Base-by-base conservation (phyloP, 1,140 invertebrate species). In the Melanaphis sacchari region DNA sequence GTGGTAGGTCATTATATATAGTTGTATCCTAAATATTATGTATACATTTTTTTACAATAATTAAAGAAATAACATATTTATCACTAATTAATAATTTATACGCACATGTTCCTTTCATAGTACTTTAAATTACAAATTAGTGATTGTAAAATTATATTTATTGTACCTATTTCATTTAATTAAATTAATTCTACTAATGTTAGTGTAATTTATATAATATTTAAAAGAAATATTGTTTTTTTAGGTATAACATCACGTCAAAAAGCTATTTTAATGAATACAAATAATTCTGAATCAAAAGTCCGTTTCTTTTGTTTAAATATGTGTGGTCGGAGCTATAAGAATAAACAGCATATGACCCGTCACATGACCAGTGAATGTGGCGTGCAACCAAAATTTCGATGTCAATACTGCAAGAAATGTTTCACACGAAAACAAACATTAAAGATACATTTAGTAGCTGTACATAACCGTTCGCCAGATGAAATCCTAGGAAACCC, bases 381-480 rank as follows among this genome's bases (percentile, higher is more conserved):
- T 94, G 95, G 95, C n/a, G 94, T 94, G n/a, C 94, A 94, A 54
- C 95, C 95, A 7, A 94, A 95, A 93, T 95, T 95, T 93, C 94
- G 94, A 3, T 95, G 95, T 94, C 94, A 94, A 31, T 94, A 94
- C 82, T 95, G 95, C 94, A 36, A 76, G n/a, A 94, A 97, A 85
- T 96, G 96, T 22, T 98, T 98, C 94, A 97, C 97, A 0, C 97
- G 97, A n/a, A 97, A 97, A 46, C 97, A 97, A 93, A 95, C 95
- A 0, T 93, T 96, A 5, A 95, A 95, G 87, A 94, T 95, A n/a
- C 95, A 95, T 93, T 95, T 95, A 94, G 94, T 94, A 31, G 18
- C 46, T 11, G n/a, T 46, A 7, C 93, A 93, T 46, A 92, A 92
- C 40, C 43, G 41, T 31, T 59, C 46, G 22, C 43, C 43, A 49